Evolutionary conservation across 1,140 invertebrate genomes (phyloP), one percentile per base, ranked within the genome.

Genomic region (Lutraria rhynchaena): DNA sequence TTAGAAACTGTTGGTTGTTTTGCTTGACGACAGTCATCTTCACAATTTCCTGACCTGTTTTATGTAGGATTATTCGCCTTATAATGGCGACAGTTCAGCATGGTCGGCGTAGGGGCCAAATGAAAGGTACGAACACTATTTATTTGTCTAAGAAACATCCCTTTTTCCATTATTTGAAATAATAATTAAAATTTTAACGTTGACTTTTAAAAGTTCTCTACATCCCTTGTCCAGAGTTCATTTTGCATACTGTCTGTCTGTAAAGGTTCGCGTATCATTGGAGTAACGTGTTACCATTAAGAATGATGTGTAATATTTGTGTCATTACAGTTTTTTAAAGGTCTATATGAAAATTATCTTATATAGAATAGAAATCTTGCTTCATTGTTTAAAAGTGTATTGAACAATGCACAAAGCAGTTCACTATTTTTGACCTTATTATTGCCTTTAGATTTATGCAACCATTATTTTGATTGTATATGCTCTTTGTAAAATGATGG

Each of bases 1-100:
- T 77, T 75, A 76, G 44, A 67, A 73, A 60, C 70, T 67, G 9
- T 67, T 53, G 44, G 78, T 60, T 84, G 83, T 86, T 86, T 86
- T 76, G 75, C 81, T 82, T 86, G 73, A 86, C 85, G 82, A 86
- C 85, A 81, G 71, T 1, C 58, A 67, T 57, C 13, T 15, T 33
- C 31, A 1, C 17, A 35, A 1, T n/a, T 71, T 55, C 49, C 11
- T 22, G n/a, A 31, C 41, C 7, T 7, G 3, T 31, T 67, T 49
- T 31, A 3, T 41, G 24, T 13, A 29, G 3, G 37, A 49, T 49
- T 13, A 31, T 11, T 1, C 17, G 13, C 51, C 77, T 29, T 81
- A 67, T 73, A 69, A 90, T 90, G 87, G 81, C 87, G 27, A 85
- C 87, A n/a, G 86, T 91, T n/a, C 74, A 88, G 86, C 89, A 91